A percentile compares a stretch with the other conserved stretches of the same genome.
Evolutionary conservation across 2,888 invertebrate genomes (phyloP).

Genomic region (Pelosia muscerda): DNA sequence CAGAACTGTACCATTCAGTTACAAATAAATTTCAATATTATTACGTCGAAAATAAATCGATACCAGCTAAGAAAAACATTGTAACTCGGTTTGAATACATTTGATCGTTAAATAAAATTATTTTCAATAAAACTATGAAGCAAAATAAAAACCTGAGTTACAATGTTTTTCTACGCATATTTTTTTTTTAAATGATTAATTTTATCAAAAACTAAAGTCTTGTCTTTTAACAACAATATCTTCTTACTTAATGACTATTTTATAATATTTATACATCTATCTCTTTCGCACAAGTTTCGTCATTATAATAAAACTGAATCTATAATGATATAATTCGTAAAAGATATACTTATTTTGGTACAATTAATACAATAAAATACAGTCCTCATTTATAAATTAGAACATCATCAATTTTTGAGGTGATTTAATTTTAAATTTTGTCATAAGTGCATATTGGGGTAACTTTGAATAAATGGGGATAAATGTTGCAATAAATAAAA

Average conservation of each 20-base stretch:
- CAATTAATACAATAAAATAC: background rate
- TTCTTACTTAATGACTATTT: constrained; percentile 31
- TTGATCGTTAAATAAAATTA: background rate
- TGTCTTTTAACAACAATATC: constrained; percentile 45
- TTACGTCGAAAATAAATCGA: background rate
- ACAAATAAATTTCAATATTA: background rate
- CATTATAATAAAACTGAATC: background rate
- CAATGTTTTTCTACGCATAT: background rate
- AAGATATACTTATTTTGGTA: constrained; percentile 5
- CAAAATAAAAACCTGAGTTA: background rate
- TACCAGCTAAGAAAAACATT: background rate
- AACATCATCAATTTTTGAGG: background rate
- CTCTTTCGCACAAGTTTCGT: constrained; percentile 9
- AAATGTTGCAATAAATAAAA: background rate
- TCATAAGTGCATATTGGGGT: background rate
- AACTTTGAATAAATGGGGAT: background rate
- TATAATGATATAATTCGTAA: constrained; percentile 2
- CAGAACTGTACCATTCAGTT: too few species aligned
- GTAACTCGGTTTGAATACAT: background rate
- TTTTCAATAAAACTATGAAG: background rate
- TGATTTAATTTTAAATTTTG: background rate
- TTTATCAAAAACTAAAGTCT: constrained; percentile 50
- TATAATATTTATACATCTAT: constrained; percentile 13
- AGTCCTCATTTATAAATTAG: background rate
- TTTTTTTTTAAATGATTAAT: constrained; percentile 24